Base-by-base conservation (phyloP, 2,113 vertebrate genomes). In the Eurypyga helias region DNA sequence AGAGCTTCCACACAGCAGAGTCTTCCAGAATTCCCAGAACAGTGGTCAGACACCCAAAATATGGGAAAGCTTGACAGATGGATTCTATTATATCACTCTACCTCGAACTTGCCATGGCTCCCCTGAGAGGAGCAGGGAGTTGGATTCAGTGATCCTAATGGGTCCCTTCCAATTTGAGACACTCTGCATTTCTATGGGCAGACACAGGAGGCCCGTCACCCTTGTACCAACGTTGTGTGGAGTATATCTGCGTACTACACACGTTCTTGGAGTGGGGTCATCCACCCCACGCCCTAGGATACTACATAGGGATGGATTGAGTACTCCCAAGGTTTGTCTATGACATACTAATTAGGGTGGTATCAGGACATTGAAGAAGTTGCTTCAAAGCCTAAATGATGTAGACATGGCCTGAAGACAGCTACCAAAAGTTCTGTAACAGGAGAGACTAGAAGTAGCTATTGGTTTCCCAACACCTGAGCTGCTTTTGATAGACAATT, bases 241-340 rank as follows among this genome's bases (percentile, higher is more conserved):
- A 55, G 15, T 13, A 62, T 9, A 2, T 46, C 25, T 29, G 25
- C 7, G 11, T 8, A 25, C 6, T 28, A 13, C 2, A 2, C 0
- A 2, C 34, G 8, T 49, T 79, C 51, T 58, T 45, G 61, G 38
- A 24, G n/a, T n/a, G 28, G 7, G 28, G 17, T 70, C 31, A 49
- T 48, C 20, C 38, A 90, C 23, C 60, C 23, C 45, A 34, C 0
- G 0, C 46, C 61, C 49, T 72, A 87, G 28, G 52, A 17, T n/a
- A 20, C 34, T 23, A 17, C 20, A 57, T 1, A 6, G 10, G 41
- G 20, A 52, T 48, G 10, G 41, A 33, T 7, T 7, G 9, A 87
- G 29, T 1, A 0, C 18, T 79, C 45, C 38, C 51, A 34, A 89
- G 38, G 11, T 34, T 65, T 86, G 25, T 24, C 28, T 6, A 17